Base-by-base conservation (phyloP, 1,140 invertebrate species). In the Atopsyche davidsoni region DNA sequence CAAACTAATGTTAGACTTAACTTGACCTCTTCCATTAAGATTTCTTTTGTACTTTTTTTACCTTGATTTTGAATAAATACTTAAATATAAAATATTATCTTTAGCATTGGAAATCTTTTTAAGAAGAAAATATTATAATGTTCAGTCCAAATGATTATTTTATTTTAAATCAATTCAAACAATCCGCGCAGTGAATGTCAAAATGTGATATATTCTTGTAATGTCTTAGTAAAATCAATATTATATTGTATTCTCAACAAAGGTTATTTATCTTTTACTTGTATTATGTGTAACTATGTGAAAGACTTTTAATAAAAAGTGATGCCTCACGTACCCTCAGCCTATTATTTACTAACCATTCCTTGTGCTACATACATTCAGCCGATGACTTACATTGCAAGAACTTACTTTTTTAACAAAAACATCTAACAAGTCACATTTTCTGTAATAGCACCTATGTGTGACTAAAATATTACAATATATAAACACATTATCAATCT, bases 121-220 rank as follows among this genome's bases (percentile, higher is more conserved):
- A 51, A 38, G 35, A 32, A 44, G 43, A 43, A 16, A 16, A 2
- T 42, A 18, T 43, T 44, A 44, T 51, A 22, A 45, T 46, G 19
- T 43, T 23, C 28, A 23, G 28, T 41, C 31, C 41, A 47, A 32
- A 49, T 48, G 32, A 23, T 50, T 50, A 54, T 46, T 55, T 48
- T 55, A 36, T 51, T 55, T 47, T 31, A 25, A 46, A 10, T 35
- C 19, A 36, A 39, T 39, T 43, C 18, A 34, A 46, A 40, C 38
- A 52, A 52, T 41, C 49, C 36, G 40, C 49, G 49, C 55, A 57
- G 55, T 57, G 55, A 57, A 57, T 50, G 49, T 53, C 50, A 57
- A 57, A 57, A 44, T 57, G 55, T 57, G 55, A 57, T 57, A 57
- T 57, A 57, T 52, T 57, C 25, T 57, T 43, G 49, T 51, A 57